These are phyloP conservation scores for Oegoconia quadripuncta DNA, from an alignment of 2,888 invertebrate species.

Conservation along the genomic window DNA sequence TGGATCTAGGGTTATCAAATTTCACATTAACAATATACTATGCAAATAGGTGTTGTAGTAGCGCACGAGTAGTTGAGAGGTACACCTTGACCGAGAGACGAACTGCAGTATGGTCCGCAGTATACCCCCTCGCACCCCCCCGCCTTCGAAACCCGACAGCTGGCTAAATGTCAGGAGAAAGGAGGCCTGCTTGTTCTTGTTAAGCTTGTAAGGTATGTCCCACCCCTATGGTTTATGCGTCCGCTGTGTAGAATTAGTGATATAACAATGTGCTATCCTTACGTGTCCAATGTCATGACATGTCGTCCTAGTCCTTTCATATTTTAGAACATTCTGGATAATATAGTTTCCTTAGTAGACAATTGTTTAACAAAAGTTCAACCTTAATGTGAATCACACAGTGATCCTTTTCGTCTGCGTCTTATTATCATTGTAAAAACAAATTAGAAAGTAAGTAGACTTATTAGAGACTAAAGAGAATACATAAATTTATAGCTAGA, in stretches of 20 bases:
- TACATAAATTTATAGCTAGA: slow-evolving; percentile 54
- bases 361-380: slow-evolving; percentile 21
- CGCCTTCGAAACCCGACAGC: too few relatives aligned
- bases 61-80: too few relatives aligned
- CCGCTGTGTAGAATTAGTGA: slow-evolving; percentile 25
- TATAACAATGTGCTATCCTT: slow-evolving; percentile 14
- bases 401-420: slow-evolving; percentile 26
- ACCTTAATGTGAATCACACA: slow-evolving; percentile 30
- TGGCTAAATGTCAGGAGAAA: too few relatives aligned
- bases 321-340: slow-evolving; percentile 32
- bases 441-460: slow-evolving; percentile 61
- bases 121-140: too few relatives aligned
- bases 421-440: slow-evolving; percentile 47
- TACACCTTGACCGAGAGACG: too few relatives aligned
- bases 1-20: too few relatives aligned
- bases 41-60: too few relatives aligned
- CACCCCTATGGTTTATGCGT: too few relatives aligned
- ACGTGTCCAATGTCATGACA: slow-evolving; percentile 12
- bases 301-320: slow-evolving; percentile 39
- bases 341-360: slow-evolving; percentile 19
- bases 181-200: too few relatives aligned
- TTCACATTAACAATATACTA: too few relatives aligned
- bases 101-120: too few relatives aligned
- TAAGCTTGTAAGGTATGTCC: too few relatives aligned
- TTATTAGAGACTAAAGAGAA: slow-evolving; percentile 46